Conservation (phyloP, 2,113 vertebrate species). For the Mastomys coucha region DNA sequence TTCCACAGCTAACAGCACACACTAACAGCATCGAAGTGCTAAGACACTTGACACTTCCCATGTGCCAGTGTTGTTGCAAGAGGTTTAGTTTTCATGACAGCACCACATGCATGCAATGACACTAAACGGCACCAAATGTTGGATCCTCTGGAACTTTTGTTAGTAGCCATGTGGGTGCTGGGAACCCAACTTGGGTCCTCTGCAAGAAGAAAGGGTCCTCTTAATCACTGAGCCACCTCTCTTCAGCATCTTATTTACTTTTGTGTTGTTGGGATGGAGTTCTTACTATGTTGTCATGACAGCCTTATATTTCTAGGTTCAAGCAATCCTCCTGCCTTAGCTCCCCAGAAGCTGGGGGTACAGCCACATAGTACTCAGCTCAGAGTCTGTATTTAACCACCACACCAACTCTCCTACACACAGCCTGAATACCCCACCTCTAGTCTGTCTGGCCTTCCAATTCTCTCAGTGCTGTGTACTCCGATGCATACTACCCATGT, state of each 20-base stretch:
- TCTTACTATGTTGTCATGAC: background rate
- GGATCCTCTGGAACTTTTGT: background rate
- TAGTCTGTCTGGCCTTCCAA: background rate
- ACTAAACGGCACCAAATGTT: background rate
- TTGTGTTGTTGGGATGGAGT: background rate
- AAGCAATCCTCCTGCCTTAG: background rate
- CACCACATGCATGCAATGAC: no score
- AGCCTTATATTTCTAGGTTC: background rate
- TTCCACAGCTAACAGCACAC: background rate
- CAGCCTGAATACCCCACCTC: background rate
- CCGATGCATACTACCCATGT: background rate
- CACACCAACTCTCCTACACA: background rate
- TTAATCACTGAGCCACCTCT: background rate
- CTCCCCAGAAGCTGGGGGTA: background rate
- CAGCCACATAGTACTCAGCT: background rate
- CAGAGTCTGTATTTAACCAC: slow-evolving; percentile 17
- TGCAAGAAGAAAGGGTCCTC: background rate
- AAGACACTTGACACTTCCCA: background rate
- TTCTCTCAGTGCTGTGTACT: background rate
- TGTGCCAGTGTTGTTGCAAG: background rate
- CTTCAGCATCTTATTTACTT: background rate
- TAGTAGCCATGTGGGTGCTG: background rate
- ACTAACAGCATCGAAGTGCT: background rate
- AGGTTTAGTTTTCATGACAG: background rate
- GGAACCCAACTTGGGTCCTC: background rate